phyloP scores from a whole-genome alignment of 1,140 invertebrate species.

The Hyphantria cunea region DNA sequence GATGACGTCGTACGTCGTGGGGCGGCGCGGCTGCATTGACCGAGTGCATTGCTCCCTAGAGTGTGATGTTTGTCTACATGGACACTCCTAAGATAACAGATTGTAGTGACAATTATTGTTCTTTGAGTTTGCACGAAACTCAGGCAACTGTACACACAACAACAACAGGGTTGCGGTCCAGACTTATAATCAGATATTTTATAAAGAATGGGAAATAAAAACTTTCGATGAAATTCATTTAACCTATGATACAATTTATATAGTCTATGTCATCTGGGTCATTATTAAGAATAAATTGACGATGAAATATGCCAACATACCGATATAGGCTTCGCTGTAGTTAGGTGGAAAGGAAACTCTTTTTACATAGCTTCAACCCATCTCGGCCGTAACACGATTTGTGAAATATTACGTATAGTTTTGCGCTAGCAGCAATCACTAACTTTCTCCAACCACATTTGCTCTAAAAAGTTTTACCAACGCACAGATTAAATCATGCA shows the following conservation, averaged over 20 bases:
- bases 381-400: conserved; percentile 8
- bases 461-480: conserved; percentile 25
- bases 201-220: too few species aligned
- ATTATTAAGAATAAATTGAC: too few species aligned
- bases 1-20: conserved; percentile 34
- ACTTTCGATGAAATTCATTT: too few species aligned
- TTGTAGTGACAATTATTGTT: conserved; percentile 29
- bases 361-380: too few species aligned
- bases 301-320: too few species aligned
- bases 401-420: conserved; percentile 15
- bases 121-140: conserved; percentile 6
- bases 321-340: too few species aligned
- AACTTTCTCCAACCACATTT: conserved; percentile 31
- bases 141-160: too few species aligned
- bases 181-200: too few species aligned
- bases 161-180: too few species aligned
- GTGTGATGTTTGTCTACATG: conserved; percentile 44
- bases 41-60: conserved; percentile 49
- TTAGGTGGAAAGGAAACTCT: too few species aligned
- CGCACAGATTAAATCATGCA: conserved; percentile 20
- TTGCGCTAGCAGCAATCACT: conserved; percentile 4
- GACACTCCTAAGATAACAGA: conserved; percentile 43
- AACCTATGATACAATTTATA: too few species aligned
- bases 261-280: too few species aligned
- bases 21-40: conserved; percentile 39